phyloP scores from a whole-genome alignment of 92 coral and sea anemone genomes.

The Meandrina meandrites region DNA sequence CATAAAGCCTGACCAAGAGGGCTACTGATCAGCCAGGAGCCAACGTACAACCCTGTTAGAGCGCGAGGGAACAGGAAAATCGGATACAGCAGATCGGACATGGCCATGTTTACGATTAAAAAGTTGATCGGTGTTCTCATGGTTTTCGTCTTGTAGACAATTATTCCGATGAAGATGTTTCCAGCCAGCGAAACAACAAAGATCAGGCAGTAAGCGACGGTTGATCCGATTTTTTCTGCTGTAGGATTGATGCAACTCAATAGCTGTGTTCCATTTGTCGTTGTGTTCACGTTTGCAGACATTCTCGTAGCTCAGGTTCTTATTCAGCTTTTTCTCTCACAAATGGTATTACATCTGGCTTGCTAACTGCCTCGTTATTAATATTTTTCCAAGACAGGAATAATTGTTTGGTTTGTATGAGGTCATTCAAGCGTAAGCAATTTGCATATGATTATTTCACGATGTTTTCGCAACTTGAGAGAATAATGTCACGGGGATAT shows the following conservation, averaged over 20 bases:
- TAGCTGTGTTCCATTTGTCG: not conserved
- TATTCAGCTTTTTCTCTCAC: too few species aligned
- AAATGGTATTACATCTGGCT: too few species aligned
- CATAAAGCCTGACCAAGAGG: not conserved
- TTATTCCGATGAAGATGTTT: not conserved
- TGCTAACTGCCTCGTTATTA: too few species aligned
- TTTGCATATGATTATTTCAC: too few species aligned
- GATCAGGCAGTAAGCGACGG: not conserved
- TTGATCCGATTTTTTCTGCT: not conserved
- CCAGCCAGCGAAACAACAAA: not conserved
- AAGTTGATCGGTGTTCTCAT: conserved; percentile 3
- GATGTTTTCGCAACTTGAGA: too few species aligned
- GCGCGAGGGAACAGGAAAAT: not conserved
- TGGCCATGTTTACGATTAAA: conserved; percentile 2
- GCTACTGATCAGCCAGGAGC: not conserved
- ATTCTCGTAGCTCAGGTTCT: not conserved
- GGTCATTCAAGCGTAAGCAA: too few species aligned
- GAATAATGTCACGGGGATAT: too few species aligned
- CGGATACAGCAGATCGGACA: not conserved
- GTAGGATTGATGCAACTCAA: not conserved
- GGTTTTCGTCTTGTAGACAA: conserved; percentile 5
- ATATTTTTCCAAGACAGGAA: too few species aligned
- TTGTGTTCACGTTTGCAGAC: not conserved
- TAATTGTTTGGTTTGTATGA: too few species aligned
- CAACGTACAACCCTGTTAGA: too few species aligned